Evolutionary conservation across 2,113 vertebrate genomes (phyloP), one percentile per base, ranked within the genome.

Genomic region (Theropithecus gelada): DNA sequence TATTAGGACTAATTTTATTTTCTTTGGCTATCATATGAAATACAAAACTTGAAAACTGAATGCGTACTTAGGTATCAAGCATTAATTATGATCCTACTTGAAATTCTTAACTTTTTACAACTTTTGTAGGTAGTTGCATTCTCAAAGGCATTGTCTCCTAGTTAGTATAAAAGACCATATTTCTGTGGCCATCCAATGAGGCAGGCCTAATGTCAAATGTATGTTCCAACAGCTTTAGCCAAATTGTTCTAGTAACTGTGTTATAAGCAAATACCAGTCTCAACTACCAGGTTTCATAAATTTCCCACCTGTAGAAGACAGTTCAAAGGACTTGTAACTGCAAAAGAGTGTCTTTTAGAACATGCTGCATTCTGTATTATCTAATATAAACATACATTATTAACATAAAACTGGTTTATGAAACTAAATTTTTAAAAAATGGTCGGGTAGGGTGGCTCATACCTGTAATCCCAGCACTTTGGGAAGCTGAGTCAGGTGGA

Each of bases 41-140:
- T 68, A 55, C 5, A 59, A 38, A 96, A 88, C 50, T 45, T 68
- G 89, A 59, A 78, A 86, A 55, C 10, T 72, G 43, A 96, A 68
- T 50, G 32, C 78, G 23, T 68, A 57, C 14, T 55, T 87, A 59
- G 25, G 14, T 32, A 61, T 72, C 30, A 76, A 48, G 84, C 78
- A 76, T 66, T 66, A 88, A 83, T 64, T 17, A 14, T 68, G 25
- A 8, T 83, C 79, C 48, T 57, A 38, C 38, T 61, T 79, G 78
- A 68, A n/a, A 93, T 22, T 79, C 25, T 96, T 70, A 73, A 87
- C 35, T 64, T 96, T 78, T 90, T 52, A 76, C 50, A 84, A 72
- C 14, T 79, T 78, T 96, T 55, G 43, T 55, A 82, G 25, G 50
- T 72, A 96, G 48, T 64, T 11, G 83, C 40, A 59, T 84, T 48